phyloP scores from a whole-genome alignment of 1,140 invertebrate genomes.

The Antheraea mylitta region DNA sequence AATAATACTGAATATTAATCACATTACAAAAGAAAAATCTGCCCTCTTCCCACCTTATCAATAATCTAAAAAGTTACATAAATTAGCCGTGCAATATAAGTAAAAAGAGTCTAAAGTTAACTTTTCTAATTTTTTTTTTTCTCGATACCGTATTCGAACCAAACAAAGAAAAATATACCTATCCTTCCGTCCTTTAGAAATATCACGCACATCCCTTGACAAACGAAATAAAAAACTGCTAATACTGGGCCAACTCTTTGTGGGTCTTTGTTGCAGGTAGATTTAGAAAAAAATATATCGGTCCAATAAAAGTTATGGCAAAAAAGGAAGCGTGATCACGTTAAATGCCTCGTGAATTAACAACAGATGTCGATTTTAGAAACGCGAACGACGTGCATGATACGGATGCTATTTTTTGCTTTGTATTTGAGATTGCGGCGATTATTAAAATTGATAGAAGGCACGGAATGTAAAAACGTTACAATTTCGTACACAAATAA shows the following conservation, averaged over 20 bases:
- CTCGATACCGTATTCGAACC: slow-evolving; percentile 47
- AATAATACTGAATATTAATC: too few relatives aligned
- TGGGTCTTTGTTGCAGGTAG: slow-evolving; percentile 65
- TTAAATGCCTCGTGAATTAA: slow-evolving; percentile 52
- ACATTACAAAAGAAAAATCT: not conserved
- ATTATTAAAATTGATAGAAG: slow-evolving; percentile 1
- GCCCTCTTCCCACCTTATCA: not conserved
- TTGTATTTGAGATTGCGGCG: slow-evolving; percentile 2
- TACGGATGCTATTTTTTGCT: slow-evolving; percentile 40
- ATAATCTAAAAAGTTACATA: not conserved
- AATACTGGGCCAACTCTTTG: slow-evolving; percentile 50
- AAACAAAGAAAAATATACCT: slow-evolving; percentile 52
- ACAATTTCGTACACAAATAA: not conserved
- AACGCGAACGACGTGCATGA: slow-evolving; percentile 47
- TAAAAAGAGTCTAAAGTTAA: slow-evolving; percentile 9
- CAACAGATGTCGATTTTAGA: slow-evolving; percentile 64
- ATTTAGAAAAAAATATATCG: slow-evolving; percentile 46
- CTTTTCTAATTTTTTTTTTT: slow-evolving; percentile 50
- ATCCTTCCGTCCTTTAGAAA: slow-evolving; percentile 70
- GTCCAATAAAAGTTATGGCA: slow-evolving; percentile 47
- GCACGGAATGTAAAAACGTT: not conserved
- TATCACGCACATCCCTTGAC: slow-evolving; percentile 68
- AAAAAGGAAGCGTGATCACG: slow-evolving; percentile 55
- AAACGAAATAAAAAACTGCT: slow-evolving; percentile 61
- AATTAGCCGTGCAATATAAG: not conserved